Evolutionary conservation across 2,888 invertebrate species (phyloP).

Genomic region (Polydrusus cervinus): DNA sequence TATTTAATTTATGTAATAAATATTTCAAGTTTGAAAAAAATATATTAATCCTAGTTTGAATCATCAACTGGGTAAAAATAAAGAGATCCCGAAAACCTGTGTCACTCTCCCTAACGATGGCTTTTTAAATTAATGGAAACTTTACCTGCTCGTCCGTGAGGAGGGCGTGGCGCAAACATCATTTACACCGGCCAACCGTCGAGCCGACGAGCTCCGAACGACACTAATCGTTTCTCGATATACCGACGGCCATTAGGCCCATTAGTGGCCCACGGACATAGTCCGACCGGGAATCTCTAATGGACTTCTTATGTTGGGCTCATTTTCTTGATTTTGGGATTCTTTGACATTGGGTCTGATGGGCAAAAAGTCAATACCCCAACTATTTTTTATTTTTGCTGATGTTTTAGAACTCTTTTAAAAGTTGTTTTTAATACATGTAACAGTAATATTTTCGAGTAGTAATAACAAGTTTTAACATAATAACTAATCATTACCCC

Average conservation of each 20-base stretch:
- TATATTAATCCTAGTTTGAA: too few species aligned
- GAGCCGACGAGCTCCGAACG: conserved; percentile 47
- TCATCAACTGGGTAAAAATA: background rate
- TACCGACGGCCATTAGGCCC: conserved; percentile 66
- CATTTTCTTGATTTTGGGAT: conserved; percentile 45
- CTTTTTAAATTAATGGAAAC: conserved; percentile 72
- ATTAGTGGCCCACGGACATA: conserved; percentile 60
- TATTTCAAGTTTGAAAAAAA: too few species aligned
- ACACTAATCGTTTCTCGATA: conserved; percentile 69
- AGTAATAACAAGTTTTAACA: too few species aligned
- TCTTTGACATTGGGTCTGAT: conserved; percentile 17
- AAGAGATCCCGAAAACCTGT: conserved; percentile 18
- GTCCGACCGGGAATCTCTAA: conserved; percentile 45
- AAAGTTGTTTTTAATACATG: too few species aligned
- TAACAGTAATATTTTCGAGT: too few species aligned
- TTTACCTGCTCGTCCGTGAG: conserved; percentile 69
- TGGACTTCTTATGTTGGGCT: conserved; percentile 52
- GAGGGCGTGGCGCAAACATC: conserved; percentile 70
- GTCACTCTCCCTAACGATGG: conserved; percentile 62
- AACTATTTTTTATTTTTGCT: background rate
- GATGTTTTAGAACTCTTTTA: background rate
- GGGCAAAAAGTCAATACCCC: conserved; percentile 10
- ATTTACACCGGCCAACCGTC: conserved; percentile 71
- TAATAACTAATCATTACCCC: too few species aligned
- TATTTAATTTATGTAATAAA: too few species aligned